These are phyloP conservation scores for Pheosia gnoma DNA, from an alignment of 2,888 invertebrate genomes.

Conservation along the genomic window DNA sequence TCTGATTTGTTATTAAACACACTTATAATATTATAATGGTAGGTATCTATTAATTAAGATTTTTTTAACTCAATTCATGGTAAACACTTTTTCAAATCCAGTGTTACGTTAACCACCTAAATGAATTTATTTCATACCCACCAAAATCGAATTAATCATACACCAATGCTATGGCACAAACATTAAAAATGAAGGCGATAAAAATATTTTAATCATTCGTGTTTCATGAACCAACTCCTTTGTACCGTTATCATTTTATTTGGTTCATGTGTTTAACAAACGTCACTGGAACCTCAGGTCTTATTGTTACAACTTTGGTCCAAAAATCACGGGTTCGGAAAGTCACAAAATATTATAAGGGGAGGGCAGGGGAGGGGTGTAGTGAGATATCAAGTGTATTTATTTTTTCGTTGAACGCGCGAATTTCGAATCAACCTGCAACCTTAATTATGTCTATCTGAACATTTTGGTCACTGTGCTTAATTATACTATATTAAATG, in stretches of 20 bases:
- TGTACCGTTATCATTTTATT: neutral
- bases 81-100: neutral
- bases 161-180: conserved; percentile 41
- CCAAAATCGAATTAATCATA: conserved; percentile 9
- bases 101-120: conserved; percentile 24
- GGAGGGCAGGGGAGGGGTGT: too few species aligned
- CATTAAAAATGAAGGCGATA: conserved; percentile 15
- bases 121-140: conserved; percentile 28
- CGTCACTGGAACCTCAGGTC: too few species aligned
- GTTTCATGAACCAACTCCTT: neutral
- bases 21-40: neutral
- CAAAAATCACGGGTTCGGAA: too few species aligned
- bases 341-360: too few species aligned
- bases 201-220: neutral
- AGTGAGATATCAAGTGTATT: too few species aligned
- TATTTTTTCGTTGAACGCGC: too few species aligned
- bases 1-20: conserved; percentile 4
- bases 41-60: neutral
- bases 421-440: too few species aligned
- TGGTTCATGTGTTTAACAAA: neutral
- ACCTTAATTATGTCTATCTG: too few species aligned
- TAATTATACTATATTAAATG: too few species aligned
- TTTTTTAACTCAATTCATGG: neutral
- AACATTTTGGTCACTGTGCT: too few species aligned
- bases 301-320: too few species aligned